Evolutionary conservation across 92 coral and sea anemone genomes (phyloP).

Genomic region (Virgularia gustaviana): DNA sequence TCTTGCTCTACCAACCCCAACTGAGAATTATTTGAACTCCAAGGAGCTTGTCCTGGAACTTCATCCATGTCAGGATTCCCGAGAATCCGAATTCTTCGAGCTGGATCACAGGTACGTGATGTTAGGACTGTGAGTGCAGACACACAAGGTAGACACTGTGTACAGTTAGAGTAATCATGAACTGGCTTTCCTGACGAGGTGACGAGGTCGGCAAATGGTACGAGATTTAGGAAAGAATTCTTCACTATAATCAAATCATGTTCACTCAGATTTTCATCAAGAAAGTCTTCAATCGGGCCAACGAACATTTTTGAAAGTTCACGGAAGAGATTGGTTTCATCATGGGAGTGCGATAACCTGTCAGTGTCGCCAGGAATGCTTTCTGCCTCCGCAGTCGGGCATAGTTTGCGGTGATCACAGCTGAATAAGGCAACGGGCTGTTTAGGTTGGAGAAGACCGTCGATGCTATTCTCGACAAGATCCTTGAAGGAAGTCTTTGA

Average conservation of each 20-base stretch:
- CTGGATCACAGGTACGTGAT: neutral
- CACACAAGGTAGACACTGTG: slow-evolving; percentile 24
- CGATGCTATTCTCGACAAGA: neutral
- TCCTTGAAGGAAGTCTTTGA: neutral
- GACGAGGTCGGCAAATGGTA: slow-evolving; percentile 26
- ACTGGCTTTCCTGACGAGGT: slow-evolving; percentile 5
- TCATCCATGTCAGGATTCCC: slow-evolving; percentile 26
- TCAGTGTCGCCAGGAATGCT: neutral
- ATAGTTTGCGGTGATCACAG: slow-evolving; percentile 20
- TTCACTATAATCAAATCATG: slow-evolving; percentile 21
- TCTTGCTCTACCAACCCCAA: slow-evolving; percentile 14
- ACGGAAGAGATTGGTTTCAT: neutral
- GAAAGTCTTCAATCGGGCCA: slow-evolving; percentile 13
- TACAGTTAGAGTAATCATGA: neutral
- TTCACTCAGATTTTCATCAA: neutral
- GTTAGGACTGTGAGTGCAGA: slow-evolving; percentile 9
- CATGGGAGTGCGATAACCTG: neutral
- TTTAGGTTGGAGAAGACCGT: slow-evolving; percentile 1
- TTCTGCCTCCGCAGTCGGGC: neutral
- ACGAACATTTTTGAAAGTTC: slow-evolving; percentile 20
- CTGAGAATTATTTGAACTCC: neutral
- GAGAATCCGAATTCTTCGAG: slow-evolving; percentile 3
- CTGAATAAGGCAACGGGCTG: slow-evolving; percentile 23
- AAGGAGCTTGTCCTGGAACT: neutral
- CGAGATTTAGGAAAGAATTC: slow-evolving; percentile 9